These are phyloP conservation scores for Synanceia verrucosa DNA, from an alignment of 2,797 vertebrate genomes.

Conservation along the genomic window DNA sequence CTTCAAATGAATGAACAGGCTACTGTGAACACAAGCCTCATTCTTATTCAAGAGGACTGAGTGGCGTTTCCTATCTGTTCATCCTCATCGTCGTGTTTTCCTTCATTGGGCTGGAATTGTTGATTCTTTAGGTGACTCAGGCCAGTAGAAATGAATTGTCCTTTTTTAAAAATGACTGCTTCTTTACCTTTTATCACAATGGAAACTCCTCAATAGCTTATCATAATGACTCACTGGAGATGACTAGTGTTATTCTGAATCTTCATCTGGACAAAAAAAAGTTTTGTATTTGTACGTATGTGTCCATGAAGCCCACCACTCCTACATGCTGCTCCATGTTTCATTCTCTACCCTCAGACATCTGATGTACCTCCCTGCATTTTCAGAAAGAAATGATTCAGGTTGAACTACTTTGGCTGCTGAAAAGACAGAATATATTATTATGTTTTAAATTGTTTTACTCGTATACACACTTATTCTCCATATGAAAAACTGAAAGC, in stretches of 20 bases:
- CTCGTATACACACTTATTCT: background rate
- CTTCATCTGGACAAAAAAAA: background rate
- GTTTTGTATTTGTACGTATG: constrained; percentile 32
- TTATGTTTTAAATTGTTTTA: constrained; percentile 2
- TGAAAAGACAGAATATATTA: constrained; percentile 35
- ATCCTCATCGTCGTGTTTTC: constrained; percentile 20
- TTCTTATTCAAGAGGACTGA: constrained; percentile 51
- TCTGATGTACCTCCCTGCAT: constrained; percentile 14
- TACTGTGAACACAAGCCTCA: constrained; percentile 53
- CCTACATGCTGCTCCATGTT: constrained; percentile 40
- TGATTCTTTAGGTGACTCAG: constrained; percentile 11
- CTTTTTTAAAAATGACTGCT: constrained; percentile 11
- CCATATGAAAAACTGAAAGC: background rate
- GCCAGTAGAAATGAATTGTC: constrained; percentile 31
- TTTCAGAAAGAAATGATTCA: constrained; percentile 30
- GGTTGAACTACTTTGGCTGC: constrained; percentile 26
- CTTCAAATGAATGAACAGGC: constrained; percentile 41
- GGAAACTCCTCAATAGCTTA: constrained; percentile 28
- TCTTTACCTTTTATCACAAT: constrained; percentile 19
- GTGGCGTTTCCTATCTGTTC: constrained; percentile 36
- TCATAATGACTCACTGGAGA: constrained; percentile 20
- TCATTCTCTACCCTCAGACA: constrained; percentile 13
- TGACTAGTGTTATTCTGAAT: constrained; percentile 22
- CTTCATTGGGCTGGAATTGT: constrained; percentile 12
- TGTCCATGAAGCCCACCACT: constrained; percentile 19